Base-by-base conservation (phyloP, 2,113 vertebrate genomes). In the Trematocara marginatum region DNA sequence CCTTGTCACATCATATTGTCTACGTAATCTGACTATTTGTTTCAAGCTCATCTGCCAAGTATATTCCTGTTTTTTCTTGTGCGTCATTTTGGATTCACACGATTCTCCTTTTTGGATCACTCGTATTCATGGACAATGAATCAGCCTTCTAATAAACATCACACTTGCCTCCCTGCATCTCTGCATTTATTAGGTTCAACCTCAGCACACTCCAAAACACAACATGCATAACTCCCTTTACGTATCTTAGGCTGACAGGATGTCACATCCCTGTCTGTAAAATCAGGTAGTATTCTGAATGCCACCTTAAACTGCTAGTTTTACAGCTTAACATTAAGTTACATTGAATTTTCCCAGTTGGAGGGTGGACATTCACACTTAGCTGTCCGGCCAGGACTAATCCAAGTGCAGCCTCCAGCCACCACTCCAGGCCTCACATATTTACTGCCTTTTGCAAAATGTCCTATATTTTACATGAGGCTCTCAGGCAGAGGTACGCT, bases 391-490 rank as follows among this genome's bases (percentile, higher is more conserved):
- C 71, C 78, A 81, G 51, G 15, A 79, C 64, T 90, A 86, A 90
- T 83, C 34, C 34, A 64, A 69, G 61, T 59, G 78, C 47, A 80
- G 53, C 69, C 29, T 54, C 26, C 80, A 20, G 7, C 34, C 81
- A 76, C 56, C 35, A 66, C 83, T 71, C 15, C 4, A n/a, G 78
- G 29, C 40, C 15, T 53, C 51, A 54, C 7, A n/a, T 56, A 38
- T 74, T 56, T 64, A 84, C 71, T 64, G 31, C 69, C 96, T 82
- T 66, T 97, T 97, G 97, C 96, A 97, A 97, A 98, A 97, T 97
- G 97, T 97, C 97, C 97, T 96, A 97, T 98, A 97, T 97, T 97
- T 98, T 97, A 98, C 97, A 98, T 97, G 97, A 97, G 96, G 96
- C 96, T 93, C 96, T 97, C 97, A 96, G 95, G 95, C 91, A 96